Conservation (phyloP, 1,140 invertebrate species). For the Apis mellifera region DNA sequence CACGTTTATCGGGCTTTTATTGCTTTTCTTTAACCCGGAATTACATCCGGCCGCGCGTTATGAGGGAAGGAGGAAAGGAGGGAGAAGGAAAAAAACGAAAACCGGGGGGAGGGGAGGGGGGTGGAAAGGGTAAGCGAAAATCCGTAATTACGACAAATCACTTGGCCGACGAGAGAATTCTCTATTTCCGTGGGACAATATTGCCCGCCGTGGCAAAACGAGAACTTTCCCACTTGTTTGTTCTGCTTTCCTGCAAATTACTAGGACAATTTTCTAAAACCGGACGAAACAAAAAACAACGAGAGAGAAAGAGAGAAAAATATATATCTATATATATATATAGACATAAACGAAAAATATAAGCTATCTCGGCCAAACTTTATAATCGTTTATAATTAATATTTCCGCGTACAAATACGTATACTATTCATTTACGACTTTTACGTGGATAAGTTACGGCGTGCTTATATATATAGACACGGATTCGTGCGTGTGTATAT, state of each 20-base stretch:
- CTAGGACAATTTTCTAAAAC: conserved; percentile 21
- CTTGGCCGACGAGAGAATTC: conserved; percentile 59
- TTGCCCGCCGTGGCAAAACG: conserved; percentile 43
- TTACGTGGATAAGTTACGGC: background rate
- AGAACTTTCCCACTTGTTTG: conserved; percentile 40
- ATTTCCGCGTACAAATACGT: conserved; percentile 28
- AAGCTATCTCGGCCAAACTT: conserved; percentile 15
- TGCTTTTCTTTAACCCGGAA: conserved; percentile 13
- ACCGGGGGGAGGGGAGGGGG: too few species aligned
- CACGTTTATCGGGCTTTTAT: conserved; percentile 53
- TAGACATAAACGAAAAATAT: conserved; percentile 23
- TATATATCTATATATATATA: too few species aligned
- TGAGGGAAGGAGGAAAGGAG: background rate
- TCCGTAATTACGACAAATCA: conserved; percentile 72
- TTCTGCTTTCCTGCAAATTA: conserved; percentile 44
- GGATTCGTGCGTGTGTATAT: background rate
- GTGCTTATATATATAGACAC: background rate
- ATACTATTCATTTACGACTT: background rate
- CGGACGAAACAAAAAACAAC: background rate
- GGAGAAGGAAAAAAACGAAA: background rate
- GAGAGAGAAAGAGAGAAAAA: background rate
- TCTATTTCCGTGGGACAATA: conserved; percentile 66
- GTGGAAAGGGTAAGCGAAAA: conserved; percentile 55
- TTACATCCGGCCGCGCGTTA: background rate
- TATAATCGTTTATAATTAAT: conserved; percentile 38